A percentile compares a stretch with the other conserved stretches of the same genome.
These are phyloP conservation scores for Menidia menidia DNA, from an alignment of 2,797 vertebrate genomes.

Conservation along the genomic window DNA sequence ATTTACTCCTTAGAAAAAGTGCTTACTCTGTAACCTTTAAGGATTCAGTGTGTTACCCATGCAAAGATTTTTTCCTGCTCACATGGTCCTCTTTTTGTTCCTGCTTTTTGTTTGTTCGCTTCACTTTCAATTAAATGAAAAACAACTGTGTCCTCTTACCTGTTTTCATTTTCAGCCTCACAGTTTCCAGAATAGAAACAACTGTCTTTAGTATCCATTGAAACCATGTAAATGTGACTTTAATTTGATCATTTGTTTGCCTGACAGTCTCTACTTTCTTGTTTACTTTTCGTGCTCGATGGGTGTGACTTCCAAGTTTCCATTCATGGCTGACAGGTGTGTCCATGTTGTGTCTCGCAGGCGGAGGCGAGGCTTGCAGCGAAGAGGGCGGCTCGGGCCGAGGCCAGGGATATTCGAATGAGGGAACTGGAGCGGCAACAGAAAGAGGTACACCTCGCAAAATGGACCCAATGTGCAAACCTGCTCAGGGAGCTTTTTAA, in stretches of 20 bases:
- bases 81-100: background rate
- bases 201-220: constrained; percentile 1
- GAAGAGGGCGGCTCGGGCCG: constrained; percentile 95
- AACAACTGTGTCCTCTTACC: background rate
- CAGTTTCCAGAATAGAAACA: constrained; percentile 12
- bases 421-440: constrained; percentile 96
- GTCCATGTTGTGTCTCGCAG: constrained; percentile 77
- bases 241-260: constrained; percentile 6
- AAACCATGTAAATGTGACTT: background rate
- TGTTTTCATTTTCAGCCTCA: constrained; percentile 1
- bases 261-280: background rate
- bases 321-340: constrained; percentile 50
- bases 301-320: constrained; percentile 38
- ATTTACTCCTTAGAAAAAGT: background rate
- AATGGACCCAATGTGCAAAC: constrained; percentile 8
- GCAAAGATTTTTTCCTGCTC: background rate
- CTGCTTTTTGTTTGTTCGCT: background rate
- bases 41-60: background rate
- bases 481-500: constrained; percentile 17
- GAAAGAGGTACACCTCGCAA: constrained; percentile 88
- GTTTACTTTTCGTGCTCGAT: constrained; percentile 2
- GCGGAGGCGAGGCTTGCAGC: constrained; percentile 97
- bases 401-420: constrained; percentile 98
- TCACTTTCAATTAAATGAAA: background rate
- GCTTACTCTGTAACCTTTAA: background rate